These are phyloP conservation scores for Brachymystax lenok DNA, from an alignment of 2,797 vertebrate genomes.

Conservation along the genomic window DNA sequence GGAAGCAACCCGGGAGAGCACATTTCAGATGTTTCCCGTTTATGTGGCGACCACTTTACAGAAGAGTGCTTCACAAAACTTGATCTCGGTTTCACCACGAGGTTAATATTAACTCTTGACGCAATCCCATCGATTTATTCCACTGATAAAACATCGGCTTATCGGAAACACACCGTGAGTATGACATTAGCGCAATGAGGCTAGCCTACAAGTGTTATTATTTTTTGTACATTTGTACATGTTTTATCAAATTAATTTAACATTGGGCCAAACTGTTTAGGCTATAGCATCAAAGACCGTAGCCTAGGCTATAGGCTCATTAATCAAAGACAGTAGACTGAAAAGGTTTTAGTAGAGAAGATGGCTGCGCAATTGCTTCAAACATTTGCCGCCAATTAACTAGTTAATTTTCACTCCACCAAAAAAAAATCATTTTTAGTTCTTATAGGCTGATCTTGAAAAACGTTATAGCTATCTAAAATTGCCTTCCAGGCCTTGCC, in stretches of 20 bases:
- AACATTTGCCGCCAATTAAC: not conserved
- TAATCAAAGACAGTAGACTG: no score
- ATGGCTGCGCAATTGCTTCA: not conserved
- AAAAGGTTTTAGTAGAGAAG: not conserved
- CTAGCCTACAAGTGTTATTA: not conserved
- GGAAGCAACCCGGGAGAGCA: constrained; percentile 4
- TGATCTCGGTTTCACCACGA: constrained; percentile 35
- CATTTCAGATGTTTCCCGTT: not conserved
- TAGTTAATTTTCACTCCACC: not conserved
- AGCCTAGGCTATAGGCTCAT: no score
- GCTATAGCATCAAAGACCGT: no score
- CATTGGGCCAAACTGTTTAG: not conserved
- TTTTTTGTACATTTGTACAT: not conserved
- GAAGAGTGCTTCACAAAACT: constrained; percentile 24
- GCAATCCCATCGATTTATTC: constrained; percentile 33
- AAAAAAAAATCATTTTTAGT: not conserved
- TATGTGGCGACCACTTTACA: constrained; percentile 40
- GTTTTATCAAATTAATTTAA: not conserved
- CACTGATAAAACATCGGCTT: not conserved
- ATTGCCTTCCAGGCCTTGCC: not conserved
- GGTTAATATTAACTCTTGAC: constrained; percentile 32
- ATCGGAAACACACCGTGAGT: not conserved
- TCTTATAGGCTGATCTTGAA: not conserved
- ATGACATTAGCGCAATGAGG: not conserved
- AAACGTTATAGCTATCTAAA: not conserved